These are phyloP conservation scores for Tridacna crocea DNA, from an alignment of 2,888 invertebrate genomes.

Conservation along the genomic window DNA sequence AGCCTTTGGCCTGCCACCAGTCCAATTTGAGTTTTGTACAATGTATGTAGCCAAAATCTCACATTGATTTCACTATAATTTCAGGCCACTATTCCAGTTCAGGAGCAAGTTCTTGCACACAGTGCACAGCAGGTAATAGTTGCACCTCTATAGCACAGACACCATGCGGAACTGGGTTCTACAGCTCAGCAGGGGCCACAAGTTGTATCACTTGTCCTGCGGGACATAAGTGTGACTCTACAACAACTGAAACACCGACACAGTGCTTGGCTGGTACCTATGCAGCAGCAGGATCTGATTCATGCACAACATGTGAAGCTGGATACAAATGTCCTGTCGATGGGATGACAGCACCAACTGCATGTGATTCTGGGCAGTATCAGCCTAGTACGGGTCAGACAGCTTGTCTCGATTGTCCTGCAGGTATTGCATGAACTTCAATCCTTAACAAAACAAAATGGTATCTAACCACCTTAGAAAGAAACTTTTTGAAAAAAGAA, in stretches of 20 bases:
- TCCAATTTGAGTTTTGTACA: too few species aligned
- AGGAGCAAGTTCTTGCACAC: slow-evolving; percentile 56
- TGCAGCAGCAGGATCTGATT: slow-evolving; percentile 53
- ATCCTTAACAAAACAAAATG: not conserved
- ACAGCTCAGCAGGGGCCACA: slow-evolving; percentile 68
- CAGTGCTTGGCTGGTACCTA: slow-evolving; percentile 75
- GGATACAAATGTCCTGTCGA: slow-evolving; percentile 70
- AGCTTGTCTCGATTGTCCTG: slow-evolving; percentile 71
- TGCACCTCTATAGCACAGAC: slow-evolving; percentile 68
- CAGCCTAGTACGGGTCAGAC: slow-evolving; percentile 63
- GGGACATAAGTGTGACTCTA: slow-evolving; percentile 61
- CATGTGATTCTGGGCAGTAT: slow-evolving; percentile 60
- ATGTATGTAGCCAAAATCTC: too few species aligned
- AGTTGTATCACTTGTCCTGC: slow-evolving; percentile 70
- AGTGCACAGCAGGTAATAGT: slow-evolving; percentile 72
- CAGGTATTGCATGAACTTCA: slow-evolving; percentile 53
- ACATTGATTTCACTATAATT: not conserved
- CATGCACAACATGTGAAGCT: slow-evolving; percentile 73
- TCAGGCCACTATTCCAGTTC: slow-evolving; percentile 57
- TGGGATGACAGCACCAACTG: slow-evolving; percentile 32
- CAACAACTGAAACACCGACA: slow-evolving; percentile 60
- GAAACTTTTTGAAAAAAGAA: not conserved
- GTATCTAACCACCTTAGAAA: not conserved
- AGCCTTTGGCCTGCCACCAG: too few species aligned
- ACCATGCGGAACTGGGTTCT: slow-evolving; percentile 71